Conservation (phyloP, 2,888 invertebrate species). For the Eupeodes luniger region DNA sequence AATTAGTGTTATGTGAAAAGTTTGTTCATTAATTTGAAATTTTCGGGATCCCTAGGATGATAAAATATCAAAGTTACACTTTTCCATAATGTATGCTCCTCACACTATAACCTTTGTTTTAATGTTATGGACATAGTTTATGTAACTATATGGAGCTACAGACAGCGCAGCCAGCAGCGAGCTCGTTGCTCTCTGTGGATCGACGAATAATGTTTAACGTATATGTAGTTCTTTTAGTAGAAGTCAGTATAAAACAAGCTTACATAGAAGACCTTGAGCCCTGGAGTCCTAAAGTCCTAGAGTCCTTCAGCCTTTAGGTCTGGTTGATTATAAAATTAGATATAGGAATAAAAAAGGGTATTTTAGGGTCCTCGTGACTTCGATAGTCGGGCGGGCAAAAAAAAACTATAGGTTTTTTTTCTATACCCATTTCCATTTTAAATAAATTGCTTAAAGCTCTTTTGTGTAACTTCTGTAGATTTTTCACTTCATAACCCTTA, state of each 20-base stretch:
- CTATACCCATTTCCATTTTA: not conserved
- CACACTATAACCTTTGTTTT: conserved; percentile 4
- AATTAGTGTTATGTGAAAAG: conserved; percentile 74
- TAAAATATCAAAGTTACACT: conserved; percentile 60
- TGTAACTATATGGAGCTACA: not conserved
- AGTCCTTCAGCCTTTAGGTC: not conserved
- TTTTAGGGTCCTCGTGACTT: conserved; percentile 1
- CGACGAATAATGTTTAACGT: conserved; percentile 1
- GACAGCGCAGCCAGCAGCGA: too few species aligned
- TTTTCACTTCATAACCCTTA: not conserved
- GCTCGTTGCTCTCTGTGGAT: not conserved
- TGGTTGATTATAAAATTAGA: conserved; percentile 26
- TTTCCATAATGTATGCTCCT: conserved; percentile 40
- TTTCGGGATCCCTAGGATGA: conserved; percentile 64
- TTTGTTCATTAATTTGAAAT: conserved; percentile 73
- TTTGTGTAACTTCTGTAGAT: not conserved
- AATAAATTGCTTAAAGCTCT: conserved; percentile 28
- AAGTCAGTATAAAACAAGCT: not conserved
- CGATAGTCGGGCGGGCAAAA: not conserved
- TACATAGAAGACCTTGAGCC: not conserved
- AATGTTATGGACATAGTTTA: conserved; percentile 24
- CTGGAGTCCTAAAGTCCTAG: too few species aligned
- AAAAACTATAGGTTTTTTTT: not conserved
- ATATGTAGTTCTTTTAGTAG: not conserved
- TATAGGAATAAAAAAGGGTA: conserved; percentile 9